These are phyloP conservation scores for Drosophila truncata DNA, from an alignment of 1,140 invertebrate species.

Conservation along the genomic window DNA sequence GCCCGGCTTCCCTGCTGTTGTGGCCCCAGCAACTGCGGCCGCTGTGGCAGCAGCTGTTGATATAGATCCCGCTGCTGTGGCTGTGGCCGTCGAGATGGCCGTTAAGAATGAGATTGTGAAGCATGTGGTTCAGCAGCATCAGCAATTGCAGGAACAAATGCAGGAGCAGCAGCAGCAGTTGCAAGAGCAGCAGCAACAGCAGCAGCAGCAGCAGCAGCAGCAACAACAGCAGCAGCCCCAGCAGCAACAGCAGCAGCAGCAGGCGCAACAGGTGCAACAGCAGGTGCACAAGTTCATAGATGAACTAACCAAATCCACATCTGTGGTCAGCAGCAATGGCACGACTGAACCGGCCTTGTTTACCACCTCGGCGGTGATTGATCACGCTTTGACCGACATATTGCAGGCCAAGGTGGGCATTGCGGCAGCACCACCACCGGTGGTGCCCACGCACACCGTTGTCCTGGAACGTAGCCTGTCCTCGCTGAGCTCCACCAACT, in stretches of 20 bases:
- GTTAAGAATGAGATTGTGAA: conserved; percentile 86
- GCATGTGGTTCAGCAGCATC: conserved; percentile 76
- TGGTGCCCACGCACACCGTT: conserved; percentile 34
- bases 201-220: conserved; percentile 56
- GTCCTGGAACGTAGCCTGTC: conserved; percentile 69
- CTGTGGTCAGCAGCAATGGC: conserved; percentile 69
- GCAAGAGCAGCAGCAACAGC: conserved; percentile 35
- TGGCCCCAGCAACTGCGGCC: conserved; percentile 59
- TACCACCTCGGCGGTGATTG: conserved; percentile 61
- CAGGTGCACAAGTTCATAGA: conserved; percentile 77
- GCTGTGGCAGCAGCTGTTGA: conserved; percentile 55
- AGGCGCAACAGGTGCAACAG: conserved; percentile 67
- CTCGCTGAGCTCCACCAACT: conserved; percentile 67
- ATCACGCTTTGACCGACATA: conserved; percentile 75
- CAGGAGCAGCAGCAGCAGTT: conserved; percentile 85
- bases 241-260: conserved; percentile 38
- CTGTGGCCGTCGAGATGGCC: conserved; percentile 86
- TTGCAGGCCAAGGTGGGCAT: conserved; percentile 64
- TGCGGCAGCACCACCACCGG: neutral
- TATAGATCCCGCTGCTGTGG: conserved; percentile 61
- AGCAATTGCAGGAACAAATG: conserved; percentile 52
- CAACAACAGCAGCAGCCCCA: conserved; percentile 57
- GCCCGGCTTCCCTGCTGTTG: conserved; percentile 68
- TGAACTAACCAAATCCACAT: conserved; percentile 76
- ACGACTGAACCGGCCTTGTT: conserved; percentile 59